Evolutionary conservation across 1,140 invertebrate genomes (phyloP), one percentile per base, ranked within the genome.

Genomic region (Drosophila kohkoa): DNA sequence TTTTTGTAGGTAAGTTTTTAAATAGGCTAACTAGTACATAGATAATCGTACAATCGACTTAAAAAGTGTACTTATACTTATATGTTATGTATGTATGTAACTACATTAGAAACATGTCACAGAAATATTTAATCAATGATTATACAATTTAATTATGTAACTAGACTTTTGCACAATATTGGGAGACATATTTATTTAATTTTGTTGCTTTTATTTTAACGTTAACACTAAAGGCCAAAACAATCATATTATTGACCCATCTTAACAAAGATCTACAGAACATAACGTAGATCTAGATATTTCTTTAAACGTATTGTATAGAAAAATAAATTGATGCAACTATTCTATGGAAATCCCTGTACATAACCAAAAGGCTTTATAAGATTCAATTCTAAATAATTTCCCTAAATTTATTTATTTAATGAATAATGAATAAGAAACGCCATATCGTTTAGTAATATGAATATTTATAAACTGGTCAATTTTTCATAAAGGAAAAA

Each of bases 211-310:
- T 16, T 28, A 46, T 30, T 43, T 74, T 48, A 46, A 68, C 32
- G 52, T 30, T 59, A 70, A 63, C 52, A 62, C 55, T 73, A 74
- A 62, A 57, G 68, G 71, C 65, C 48, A 74, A 41, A 49, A 54
- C 25, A 54, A 62, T 57, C 2, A 25, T 49, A 72, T 66, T 43
- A 20, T 43, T 54, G 38, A 43, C 16, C n/a, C 11, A 54, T 8
- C 25, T 8, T 13, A 5, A 43, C 15, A 55, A 41, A 68, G 35
- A 55, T 54, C 46, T 48, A 41, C 45, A 65, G 48, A 65, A 52
- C 45, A 68, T 38, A 41, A 52, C 43, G 16, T 52, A 28, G 15
- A 59, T 32, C 16, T 45, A 68, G 67, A 63, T 35, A 54, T 35
- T 62, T 28, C 10, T 10, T 52, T 51, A 63, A 57, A 48, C 38